Evolutionary conservation across 1,140 invertebrate species (phyloP).

Genomic region (Zaprionus davidi): DNA sequence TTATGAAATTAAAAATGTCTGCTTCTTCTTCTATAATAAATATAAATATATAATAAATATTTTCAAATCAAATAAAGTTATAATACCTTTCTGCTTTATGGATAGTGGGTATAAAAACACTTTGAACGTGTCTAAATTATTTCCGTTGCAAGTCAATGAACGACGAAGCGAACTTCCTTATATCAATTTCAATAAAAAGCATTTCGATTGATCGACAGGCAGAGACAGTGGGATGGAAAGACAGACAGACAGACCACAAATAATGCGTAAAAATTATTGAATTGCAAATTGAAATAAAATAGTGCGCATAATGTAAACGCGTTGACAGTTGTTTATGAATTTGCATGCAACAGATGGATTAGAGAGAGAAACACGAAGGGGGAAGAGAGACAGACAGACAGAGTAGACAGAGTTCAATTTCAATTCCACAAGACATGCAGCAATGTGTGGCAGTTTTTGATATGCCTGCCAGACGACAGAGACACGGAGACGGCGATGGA

Average conservation of each 20-base stretch:
- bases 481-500: too few species aligned
- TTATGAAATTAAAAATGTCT: too few species aligned
- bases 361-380: slow-evolving; percentile 1
- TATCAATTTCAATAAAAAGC: slow-evolving; percentile 77
- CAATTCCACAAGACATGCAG: slow-evolving; percentile 54
- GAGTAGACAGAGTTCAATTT: slow-evolving; percentile 19
- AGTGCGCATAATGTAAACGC: slow-evolving; percentile 53
- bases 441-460: slow-evolving; percentile 70
- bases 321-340: slow-evolving; percentile 74
- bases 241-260: slow-evolving; percentile 49
- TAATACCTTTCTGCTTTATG: too few species aligned
- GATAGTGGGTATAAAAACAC: slow-evolving; percentile 3
- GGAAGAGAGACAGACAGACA: neutral
- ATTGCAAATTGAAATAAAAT: slow-evolving; percentile 79
- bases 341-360: slow-evolving; percentile 42
- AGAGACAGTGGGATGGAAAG: neutral
- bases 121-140: slow-evolving; percentile 71
- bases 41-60: too few species aligned
- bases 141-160: slow-evolving; percentile 71
- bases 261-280: slow-evolving; percentile 79
- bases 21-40: too few species aligned
- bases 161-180: slow-evolving; percentile 71
- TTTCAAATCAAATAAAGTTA: too few species aligned
- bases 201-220: slow-evolving; percentile 63
- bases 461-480: slow-evolving; percentile 22